Evolutionary conservation across 1,140 invertebrate species (phyloP), one percentile per base, ranked within the genome.

Genomic region (Mizuhopecten yessoensis): DNA sequence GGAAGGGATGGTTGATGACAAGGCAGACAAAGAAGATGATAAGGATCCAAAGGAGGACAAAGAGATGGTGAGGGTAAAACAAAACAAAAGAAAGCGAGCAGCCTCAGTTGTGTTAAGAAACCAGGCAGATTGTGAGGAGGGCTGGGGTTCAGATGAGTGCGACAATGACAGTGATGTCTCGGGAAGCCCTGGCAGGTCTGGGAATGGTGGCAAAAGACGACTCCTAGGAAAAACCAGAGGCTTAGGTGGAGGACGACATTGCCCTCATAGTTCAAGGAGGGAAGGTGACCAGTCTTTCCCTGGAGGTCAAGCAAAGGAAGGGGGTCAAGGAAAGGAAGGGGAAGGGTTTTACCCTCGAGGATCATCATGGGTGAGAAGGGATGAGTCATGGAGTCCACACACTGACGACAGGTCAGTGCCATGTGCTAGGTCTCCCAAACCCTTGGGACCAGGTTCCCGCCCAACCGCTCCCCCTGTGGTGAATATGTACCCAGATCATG

Each of bases 71-170:
- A 42, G 10, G 34, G 34, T 34, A 13, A 45, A 49, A 7, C 90
- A 91, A n/a, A 92, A 92, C 75, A 92, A 90, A 57, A 86, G 92
- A 86, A 93, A 93, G 42, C 33, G 92, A 42, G 88, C 87, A 42
- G 87, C 86, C 20, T 88, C 92, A 0, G 89, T 92, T 1, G 45
- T 87, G 57, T 34, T 93, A 7, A 90, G 92, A 1, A 90, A 92
- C 34, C 92, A 92, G 23, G 33, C 42, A 13, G 89, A 75, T 20
- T 86, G 45, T 89, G 87, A 34, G 34, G 89, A 91, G 7, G 87
- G 87, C 13, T 92, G 92, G 92, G 75, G 86, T 20, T 86, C 89
- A 11, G 86, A 86, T 42, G 92, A 93, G 57, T 92, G 86, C 34
- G 91, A 93, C 23, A 87, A 89, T 23, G 88, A 88, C 17, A 29